Evolutionary conservation across 53 echinoderm and acorn worm genomes (phyloP).

Genomic region (Echinarachnius parma): DNA sequence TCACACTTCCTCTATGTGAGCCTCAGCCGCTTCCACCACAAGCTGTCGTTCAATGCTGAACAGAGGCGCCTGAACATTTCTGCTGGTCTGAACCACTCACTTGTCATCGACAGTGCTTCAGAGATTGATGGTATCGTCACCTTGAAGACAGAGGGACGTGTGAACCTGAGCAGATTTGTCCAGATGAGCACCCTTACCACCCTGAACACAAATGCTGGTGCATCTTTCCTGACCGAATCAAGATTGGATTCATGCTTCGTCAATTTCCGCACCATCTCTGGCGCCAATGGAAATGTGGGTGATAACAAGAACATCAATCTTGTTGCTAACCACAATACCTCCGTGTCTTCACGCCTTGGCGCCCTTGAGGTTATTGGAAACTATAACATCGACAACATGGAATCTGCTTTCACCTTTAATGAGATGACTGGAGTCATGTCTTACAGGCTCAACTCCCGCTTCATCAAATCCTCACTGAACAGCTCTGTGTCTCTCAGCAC

Average conservation of each 20-base stretch:
- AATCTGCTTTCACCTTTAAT: conserved; percentile 50
- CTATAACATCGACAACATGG: conserved; percentile 63
- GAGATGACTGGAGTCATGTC: conserved; percentile 40
- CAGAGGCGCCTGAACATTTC: conserved; percentile 23
- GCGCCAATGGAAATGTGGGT: background rate
- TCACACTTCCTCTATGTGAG: conserved; percentile 55
- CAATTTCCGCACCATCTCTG: conserved; percentile 6
- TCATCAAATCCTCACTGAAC: conserved; percentile 24
- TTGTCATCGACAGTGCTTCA: background rate
- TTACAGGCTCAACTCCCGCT: conserved; percentile 37
- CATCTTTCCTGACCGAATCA: background rate
- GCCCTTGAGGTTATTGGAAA: conserved; percentile 48
- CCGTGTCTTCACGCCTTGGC: conserved; percentile 46
- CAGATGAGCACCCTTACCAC: conserved; percentile 20
- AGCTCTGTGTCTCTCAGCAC: conserved; percentile 35
- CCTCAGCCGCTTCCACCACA: conserved; percentile 10
- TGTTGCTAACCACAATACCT: conserved; percentile 30
- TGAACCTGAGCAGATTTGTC: background rate
- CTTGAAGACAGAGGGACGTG: conserved; percentile 9
- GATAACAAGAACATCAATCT: conserved; percentile 1
- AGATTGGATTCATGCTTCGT: background rate
- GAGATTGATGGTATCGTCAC: background rate
- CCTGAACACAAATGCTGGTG: conserved; percentile 3
- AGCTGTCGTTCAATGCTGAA: conserved; percentile 2
- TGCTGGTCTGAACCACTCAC: conserved; percentile 17